phyloP scores from a whole-genome alignment of 2,797 vertebrate species.

The Thripadectes ignobilis region DNA sequence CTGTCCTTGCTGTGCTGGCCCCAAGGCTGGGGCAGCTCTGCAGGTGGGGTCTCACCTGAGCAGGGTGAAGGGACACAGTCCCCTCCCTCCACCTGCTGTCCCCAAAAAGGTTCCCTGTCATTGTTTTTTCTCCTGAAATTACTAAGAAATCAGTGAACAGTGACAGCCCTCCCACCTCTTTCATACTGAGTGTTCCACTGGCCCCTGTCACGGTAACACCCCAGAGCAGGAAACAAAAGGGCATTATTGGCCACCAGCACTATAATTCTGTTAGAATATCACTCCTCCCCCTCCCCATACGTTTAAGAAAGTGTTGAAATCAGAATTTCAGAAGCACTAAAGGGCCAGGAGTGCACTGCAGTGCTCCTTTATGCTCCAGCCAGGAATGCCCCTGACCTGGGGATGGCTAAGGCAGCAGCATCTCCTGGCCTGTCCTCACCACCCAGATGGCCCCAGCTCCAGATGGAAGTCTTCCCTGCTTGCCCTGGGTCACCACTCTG shows the following conservation, averaged over 20 bases:
- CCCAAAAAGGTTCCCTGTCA: not conserved
- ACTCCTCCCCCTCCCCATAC: not conserved
- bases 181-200: not conserved
- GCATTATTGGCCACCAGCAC: not conserved
- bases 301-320: not conserved
- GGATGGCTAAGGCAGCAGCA: not conserved
- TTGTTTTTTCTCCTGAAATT: not conserved
- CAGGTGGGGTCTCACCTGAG: not conserved
- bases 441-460: fast-evolving
- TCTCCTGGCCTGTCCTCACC: not conserved
- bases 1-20: not conserved
- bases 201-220: fast-evolving
- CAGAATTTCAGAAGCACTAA: not conserved
- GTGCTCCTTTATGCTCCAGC: not conserved
- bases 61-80: not conserved
- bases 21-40: not conserved
- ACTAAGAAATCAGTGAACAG: not conserved
- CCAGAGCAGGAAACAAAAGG: not conserved
- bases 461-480: fast-evolving
- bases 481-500: not conserved
- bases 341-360: not conserved
- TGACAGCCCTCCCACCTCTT: not conserved
- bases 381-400: not conserved
- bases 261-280: not conserved
- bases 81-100: not conserved